Evolutionary conservation across 2,888 invertebrate species (phyloP).

Genomic region (Melikaiella ostensackeni): DNA sequence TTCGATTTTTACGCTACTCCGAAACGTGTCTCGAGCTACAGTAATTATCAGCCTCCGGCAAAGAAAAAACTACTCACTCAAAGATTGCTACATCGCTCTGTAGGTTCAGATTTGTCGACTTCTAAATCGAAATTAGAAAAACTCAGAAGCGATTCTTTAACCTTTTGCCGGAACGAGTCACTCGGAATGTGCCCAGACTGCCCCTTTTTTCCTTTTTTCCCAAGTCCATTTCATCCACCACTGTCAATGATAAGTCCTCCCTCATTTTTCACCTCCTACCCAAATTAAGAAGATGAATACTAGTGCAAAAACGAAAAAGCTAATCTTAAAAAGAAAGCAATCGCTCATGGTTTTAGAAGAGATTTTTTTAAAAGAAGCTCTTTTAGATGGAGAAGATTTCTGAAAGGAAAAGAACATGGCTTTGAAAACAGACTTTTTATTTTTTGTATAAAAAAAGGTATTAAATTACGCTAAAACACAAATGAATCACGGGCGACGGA

Average conservation of each 20-base stretch:
- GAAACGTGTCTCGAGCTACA: slow-evolving; percentile 1
- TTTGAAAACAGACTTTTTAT: slow-evolving; percentile 53
- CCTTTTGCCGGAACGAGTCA: slow-evolving; percentile 25
- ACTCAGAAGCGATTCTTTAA: slow-evolving; percentile 19
- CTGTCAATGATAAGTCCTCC: slow-evolving; percentile 36
- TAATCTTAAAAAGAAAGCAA: slow-evolving; percentile 9
- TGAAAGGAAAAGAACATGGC: not conserved
- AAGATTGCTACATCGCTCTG: not conserved
- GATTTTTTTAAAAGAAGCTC: not conserved
- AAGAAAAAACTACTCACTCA: slow-evolving; percentile 23
- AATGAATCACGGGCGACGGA: slow-evolving; percentile 64
- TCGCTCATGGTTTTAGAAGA: not conserved
- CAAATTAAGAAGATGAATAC: slow-evolving; percentile 31
- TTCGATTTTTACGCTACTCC: slow-evolving; percentile 28
- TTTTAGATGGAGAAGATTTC: not conserved
- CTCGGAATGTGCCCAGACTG: slow-evolving; percentile 27
- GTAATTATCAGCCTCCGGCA: slow-evolving; percentile 22
- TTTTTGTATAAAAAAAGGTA: slow-evolving; percentile 48
- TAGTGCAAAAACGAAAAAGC: slow-evolving; percentile 17
- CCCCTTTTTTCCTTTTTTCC: not conserved
- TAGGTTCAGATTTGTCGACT: not conserved
- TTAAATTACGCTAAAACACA: slow-evolving; percentile 54
- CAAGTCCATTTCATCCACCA: slow-evolving; percentile 22
- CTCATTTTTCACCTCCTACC: slow-evolving; percentile 27
- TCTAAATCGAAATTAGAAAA: slow-evolving; percentile 21